phyloP scores from a whole-genome alignment of 2,113 vertebrate genomes.

The Symphodus melops region DNA sequence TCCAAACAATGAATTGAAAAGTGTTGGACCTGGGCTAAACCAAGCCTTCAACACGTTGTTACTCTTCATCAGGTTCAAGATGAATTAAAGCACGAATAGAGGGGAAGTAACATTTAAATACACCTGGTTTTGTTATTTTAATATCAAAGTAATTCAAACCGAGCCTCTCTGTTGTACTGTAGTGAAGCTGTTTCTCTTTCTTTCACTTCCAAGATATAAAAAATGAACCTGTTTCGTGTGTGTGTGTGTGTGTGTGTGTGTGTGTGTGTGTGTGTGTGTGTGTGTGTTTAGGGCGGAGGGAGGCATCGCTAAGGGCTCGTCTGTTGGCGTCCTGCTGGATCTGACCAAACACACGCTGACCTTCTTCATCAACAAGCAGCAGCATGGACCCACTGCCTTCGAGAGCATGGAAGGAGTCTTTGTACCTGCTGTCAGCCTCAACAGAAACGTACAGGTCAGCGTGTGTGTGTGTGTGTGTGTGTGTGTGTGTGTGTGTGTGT shows the following conservation, averaged over 20 bases:
- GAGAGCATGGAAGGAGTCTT: conserved; percentile 95
- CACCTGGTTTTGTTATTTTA: too few species aligned
- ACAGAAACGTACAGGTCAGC: conserved; percentile 95
- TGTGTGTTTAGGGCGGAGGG: conserved; percentile 90
- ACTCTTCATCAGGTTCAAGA: too few species aligned
- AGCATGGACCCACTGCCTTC: conserved; percentile 96
- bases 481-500: too few species aligned
- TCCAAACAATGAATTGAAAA: too few species aligned
- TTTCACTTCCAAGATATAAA: too few species aligned
- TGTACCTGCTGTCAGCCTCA: conserved; percentile 97
- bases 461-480: background rate
- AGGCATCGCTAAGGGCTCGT: conserved; percentile 92
- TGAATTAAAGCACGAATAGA: too few species aligned
- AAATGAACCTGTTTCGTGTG: background rate
- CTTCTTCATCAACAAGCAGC: conserved; percentile 96
- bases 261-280: conserved; percentile 14
- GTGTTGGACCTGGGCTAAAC: too few species aligned
- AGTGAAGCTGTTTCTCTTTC: too few species aligned
- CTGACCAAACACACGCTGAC: conserved; percentile 92
- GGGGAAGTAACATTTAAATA: too few species aligned
- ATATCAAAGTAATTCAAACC: too few species aligned
- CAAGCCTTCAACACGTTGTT: too few species aligned
- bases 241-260: conserved; percentile 2
- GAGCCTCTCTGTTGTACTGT: too few species aligned
- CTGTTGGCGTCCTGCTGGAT: conserved; percentile 93